phyloP scores from a whole-genome alignment of 2,113 vertebrate genomes.

The Glaucidium brasilianum region DNA sequence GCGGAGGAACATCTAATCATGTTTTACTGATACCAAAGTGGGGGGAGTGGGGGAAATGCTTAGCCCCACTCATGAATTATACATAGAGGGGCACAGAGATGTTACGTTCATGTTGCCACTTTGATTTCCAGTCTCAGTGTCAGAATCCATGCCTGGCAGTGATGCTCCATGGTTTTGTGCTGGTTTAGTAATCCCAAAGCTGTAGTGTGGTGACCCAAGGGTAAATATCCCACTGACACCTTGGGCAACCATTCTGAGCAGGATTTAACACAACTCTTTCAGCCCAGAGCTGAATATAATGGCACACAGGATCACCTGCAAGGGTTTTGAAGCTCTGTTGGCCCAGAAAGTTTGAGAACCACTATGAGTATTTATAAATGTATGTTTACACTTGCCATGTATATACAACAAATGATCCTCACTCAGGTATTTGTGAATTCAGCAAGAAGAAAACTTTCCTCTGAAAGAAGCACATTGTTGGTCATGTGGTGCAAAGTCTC shows the following conservation, averaged over 20 bases:
- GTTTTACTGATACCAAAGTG: background rate
- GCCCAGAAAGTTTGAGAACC: background rate
- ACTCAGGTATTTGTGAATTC: background rate
- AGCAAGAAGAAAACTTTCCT: background rate
- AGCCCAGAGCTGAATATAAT: background rate
- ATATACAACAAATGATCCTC: background rate
- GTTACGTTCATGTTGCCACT: background rate
- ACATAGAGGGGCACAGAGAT: fast-evolving
- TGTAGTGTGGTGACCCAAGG: background rate
- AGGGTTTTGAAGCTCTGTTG: background rate
- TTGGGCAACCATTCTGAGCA: background rate
- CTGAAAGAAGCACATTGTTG: background rate
- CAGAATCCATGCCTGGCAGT: background rate
- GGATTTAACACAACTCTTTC: background rate
- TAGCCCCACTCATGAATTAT: background rate
- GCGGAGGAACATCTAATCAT: background rate
- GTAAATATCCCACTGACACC: background rate
- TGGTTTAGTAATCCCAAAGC: background rate
- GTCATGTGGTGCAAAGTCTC: background rate
- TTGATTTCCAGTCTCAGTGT: background rate
- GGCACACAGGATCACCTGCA: background rate
- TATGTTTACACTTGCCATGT: background rate
- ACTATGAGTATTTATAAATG: background rate
- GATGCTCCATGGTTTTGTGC: background rate
- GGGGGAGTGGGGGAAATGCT: background rate